Base-by-base conservation (phyloP, 2,797 vertebrate species). In the Alosa sapidissima region DNA sequence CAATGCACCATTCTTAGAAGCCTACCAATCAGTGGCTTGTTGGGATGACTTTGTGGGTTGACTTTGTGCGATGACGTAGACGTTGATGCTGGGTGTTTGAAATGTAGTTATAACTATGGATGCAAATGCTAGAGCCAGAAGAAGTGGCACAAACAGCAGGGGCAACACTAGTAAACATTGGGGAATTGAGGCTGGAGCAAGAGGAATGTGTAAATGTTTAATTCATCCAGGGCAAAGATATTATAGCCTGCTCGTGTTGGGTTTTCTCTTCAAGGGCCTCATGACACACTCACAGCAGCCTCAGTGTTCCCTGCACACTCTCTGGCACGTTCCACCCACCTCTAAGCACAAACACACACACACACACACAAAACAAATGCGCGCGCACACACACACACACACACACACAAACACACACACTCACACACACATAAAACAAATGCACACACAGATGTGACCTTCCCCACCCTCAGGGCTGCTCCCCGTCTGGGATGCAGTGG, bases 291-390 rank as follows among this genome's bases (percentile, higher is more conserved):
- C 90, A 94, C 93, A 93, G 91, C 93, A 91, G 91, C 83, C 81
- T 81, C 87, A 89, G 91, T 94, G 93, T 94, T 92, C 89, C 83
- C 36, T 86, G 87, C 87, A 90, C 60, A 24, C 85, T 87, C 41
- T 1, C 90, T 93, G 93, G 94, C 93, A 93, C 92, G 93, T 93
- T 91, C 91, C 89, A 90, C 91, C 92, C 87, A 90, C 84, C 81
- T 36, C 33, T 72, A 9, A 72, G 28, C 65, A 78, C 72, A 75
- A 11, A 72, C 8, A 72, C 28, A 33, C 28, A 72, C 28, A 28
- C n/a, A 24, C 0, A 72, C 65, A 72, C 54, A 36, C 72, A 21
- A 65, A 1, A 60, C 19, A 60, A 21, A 60, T 3, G 3, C 49
- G 9, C n/a, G 28, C 60, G 2, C 60, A 65, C 60, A 65, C n/a